These are phyloP conservation scores for Probosciger aterrimus DNA, from an alignment of 2,113 vertebrate species.

Conservation along the genomic window DNA sequence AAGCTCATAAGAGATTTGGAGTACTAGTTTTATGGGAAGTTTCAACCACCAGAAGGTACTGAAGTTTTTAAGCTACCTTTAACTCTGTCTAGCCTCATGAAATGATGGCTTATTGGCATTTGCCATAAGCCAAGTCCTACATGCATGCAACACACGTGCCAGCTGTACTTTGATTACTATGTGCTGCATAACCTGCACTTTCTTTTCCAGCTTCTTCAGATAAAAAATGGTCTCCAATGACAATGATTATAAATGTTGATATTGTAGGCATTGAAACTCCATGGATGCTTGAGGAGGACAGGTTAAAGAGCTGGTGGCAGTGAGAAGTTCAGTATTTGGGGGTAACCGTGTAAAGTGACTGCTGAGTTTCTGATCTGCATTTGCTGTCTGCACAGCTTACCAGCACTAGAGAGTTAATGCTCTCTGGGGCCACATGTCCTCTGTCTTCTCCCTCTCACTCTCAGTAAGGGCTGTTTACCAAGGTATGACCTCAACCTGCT, in stretches of 20 bases:
- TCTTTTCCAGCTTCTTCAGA: background rate
- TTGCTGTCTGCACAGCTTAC: background rate
- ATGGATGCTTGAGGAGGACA: background rate
- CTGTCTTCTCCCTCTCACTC: background rate
- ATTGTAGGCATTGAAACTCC: background rate
- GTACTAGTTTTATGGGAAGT: background rate
- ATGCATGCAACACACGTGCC: fast-evolving
- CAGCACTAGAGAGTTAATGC: background rate
- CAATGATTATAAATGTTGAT: background rate
- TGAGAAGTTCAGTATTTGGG: background rate
- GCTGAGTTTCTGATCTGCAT: background rate
- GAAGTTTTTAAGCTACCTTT: background rate
- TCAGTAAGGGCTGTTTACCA: background rate
- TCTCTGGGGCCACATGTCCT: fast-evolving
- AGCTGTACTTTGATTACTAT: background rate
- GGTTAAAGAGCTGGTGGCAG: background rate
- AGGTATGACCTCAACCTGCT: background rate
- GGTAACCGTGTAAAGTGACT: fast-evolving
- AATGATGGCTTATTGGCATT: background rate
- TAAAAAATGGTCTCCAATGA: background rate
- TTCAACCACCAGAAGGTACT: background rate
- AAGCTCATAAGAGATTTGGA: background rate
- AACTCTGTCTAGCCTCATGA: background rate
- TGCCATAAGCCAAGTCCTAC: background rate
- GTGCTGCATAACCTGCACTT: background rate